A percentile compares a stretch with the other conserved stretches of the same genome.
Conservation (phyloP, 2,888 invertebrate genomes). For the Minunthozetes semirufus region DNA sequence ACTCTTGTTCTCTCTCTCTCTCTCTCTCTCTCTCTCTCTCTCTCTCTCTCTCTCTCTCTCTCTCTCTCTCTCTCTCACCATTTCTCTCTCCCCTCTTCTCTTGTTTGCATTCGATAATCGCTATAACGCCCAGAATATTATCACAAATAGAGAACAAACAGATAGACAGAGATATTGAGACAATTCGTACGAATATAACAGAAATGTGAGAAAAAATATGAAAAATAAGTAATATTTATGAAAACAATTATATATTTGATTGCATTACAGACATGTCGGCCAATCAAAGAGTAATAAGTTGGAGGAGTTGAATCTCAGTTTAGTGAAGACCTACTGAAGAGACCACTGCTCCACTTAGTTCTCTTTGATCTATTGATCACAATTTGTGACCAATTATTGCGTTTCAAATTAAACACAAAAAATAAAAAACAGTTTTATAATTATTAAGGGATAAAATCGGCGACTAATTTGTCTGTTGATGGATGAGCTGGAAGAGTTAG, state of each 20-base stretch:
- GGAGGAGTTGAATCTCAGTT: slow-evolving; percentile 72
- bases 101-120: background rate
- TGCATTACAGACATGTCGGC: slow-evolving; percentile 11
- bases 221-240: background rate
- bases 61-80: too few relatives aligned
- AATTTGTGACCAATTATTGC: background rate
- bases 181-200: background rate
- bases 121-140: background rate
- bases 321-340: slow-evolving; percentile 55
- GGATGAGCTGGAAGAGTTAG: slow-evolving; percentile 64
- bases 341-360: slow-evolving; percentile 61
- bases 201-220: background rate
- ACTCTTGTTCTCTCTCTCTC: background rate
- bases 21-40: too few relatives aligned
- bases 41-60: too few relatives aligned
- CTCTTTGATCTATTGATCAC: slow-evolving; percentile 42
- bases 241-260: background rate
- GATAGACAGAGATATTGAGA: background rate
- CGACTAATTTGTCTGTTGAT: background rate
- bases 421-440: slow-evolving; percentile 1
- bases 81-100: too few relatives aligned
- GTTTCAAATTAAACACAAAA: background rate
- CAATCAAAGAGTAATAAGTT: slow-evolving; percentile 56
- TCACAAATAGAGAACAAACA: background rate
- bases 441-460: background rate